Evolutionary conservation across 2,797 vertebrate species (phyloP), one percentile per base, ranked within the genome.

Genomic region (Helarctos malayanus): DNA sequence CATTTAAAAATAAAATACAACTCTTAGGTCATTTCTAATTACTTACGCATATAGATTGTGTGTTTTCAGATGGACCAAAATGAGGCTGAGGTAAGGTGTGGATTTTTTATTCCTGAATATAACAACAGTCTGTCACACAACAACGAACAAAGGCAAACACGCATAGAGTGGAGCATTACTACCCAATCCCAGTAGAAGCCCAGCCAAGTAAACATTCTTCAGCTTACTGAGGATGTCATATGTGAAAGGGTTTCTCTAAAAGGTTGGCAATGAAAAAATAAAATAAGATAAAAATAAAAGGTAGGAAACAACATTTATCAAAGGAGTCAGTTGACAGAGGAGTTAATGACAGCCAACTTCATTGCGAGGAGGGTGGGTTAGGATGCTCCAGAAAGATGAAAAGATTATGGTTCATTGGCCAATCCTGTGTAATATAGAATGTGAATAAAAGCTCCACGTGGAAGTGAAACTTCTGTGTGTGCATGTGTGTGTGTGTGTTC

Each of bases 71-170:
- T 25, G 27, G 19, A 23, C 7, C 57, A 81, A 89, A 86, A 61
- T 47, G 49, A 84, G 15, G 49, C 38, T 78, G 57, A 78, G 52
- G 27, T 52, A 63, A 52, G 68, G 9, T 41, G 32, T 79, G 38
- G 78, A 8, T 54, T 94, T 96, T 78, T 15, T 47, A 23, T 86
- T 79, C 18, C 61, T 93, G 35, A 10, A 63, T 47, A 80, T 21
- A 71, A 57, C 23, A 81, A 25, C 10, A 71, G 4, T 76, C 25
- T 69, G 71, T 94, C 41, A 47, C 4, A 78, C 3, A 75, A 41
- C 47, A 90, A 97, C 89, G 35, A 83, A 89, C 38, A 88, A 95
- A 73, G 85, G 56, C 63, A 84, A 94, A 38, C 25, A 38, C 86
- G n/a, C 54, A 52, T 59, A 75, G 49, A 65, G 6, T 59, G 23